Evolutionary conservation across 2,797 vertebrate species (phyloP).

Genomic region (Synanceia verrucosa): DNA sequence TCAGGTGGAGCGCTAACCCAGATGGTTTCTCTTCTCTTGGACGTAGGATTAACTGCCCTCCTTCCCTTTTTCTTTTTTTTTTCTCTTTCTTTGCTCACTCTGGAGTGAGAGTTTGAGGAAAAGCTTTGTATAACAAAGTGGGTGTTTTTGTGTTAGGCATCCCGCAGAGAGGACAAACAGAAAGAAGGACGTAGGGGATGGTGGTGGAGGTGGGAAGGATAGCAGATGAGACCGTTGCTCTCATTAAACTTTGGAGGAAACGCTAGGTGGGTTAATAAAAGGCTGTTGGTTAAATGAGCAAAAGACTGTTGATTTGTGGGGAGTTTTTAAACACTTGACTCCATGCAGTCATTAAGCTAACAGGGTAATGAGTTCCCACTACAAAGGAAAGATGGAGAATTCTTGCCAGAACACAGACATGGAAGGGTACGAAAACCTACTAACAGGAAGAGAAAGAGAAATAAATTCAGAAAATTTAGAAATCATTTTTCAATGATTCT

Average conservation of each 20-base stretch:
- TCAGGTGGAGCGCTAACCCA: slow-evolving; percentile 74
- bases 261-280: slow-evolving; percentile 67
- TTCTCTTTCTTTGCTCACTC: slow-evolving; percentile 25
- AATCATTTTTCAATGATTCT: slow-evolving; percentile 20
- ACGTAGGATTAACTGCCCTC: slow-evolving; percentile 64
- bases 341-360: slow-evolving; percentile 63
- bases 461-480: not conserved
- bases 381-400: slow-evolving; percentile 48
- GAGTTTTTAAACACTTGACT: slow-evolving; percentile 66
- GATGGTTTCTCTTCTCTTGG: slow-evolving; percentile 72
- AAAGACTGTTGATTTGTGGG: slow-evolving; percentile 55
- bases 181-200: slow-evolving; percentile 41
- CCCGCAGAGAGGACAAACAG: slow-evolving; percentile 64
- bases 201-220: slow-evolving; percentile 28
- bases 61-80: slow-evolving; percentile 16
- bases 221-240: slow-evolving; percentile 55
- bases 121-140: slow-evolving; percentile 53
- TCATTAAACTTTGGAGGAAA: slow-evolving; percentile 67
- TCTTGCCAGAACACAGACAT: slow-evolving; percentile 5
- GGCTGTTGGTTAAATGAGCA: slow-evolving; percentile 63
- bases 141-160: slow-evolving; percentile 51
- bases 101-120: slow-evolving; percentile 37
- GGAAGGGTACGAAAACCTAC: not conserved
- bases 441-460: not conserved
- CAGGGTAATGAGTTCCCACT: slow-evolving; percentile 55